phyloP scores from a whole-genome alignment of 2,888 invertebrate species.

The Zhengitettix transpicula region DNA sequence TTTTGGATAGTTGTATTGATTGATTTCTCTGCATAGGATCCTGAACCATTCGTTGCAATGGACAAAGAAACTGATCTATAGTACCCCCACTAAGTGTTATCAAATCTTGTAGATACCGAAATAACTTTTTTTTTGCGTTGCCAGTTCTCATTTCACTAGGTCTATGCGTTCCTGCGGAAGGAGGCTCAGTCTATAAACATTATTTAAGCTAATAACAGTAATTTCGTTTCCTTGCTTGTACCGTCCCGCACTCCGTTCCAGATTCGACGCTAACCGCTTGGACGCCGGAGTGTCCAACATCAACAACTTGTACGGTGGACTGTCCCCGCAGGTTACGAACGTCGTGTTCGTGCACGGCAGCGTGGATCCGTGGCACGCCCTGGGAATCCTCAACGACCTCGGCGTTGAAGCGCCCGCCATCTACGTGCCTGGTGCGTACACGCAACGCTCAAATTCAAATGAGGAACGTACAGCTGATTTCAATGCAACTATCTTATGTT shows the following conservation, averaged over 20 bases:
- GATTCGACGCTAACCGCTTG: slow-evolving; percentile 20
- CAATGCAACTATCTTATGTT: background rate
- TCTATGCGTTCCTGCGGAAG: no score
- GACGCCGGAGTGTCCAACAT: slow-evolving; percentile 25
- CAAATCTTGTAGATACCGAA: no score
- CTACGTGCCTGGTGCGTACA: slow-evolving; percentile 3
- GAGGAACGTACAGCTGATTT: background rate
- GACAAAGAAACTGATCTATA: no score
- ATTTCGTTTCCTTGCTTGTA: no score
- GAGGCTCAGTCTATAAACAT: no score
- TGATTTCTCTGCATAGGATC: no score
- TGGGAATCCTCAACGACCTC: slow-evolving; percentile 28
- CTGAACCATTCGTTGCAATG: no score
- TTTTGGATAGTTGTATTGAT: no score
- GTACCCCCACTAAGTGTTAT: no score
- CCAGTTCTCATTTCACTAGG: no score
- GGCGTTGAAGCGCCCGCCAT: background rate
- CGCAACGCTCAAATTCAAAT: background rate
- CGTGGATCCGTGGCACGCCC: slow-evolving; percentile 38
- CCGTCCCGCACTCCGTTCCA: slow-evolving; percentile 6
- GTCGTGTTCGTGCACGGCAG: slow-evolving; percentile 42
- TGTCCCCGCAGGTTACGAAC: slow-evolving; percentile 30
- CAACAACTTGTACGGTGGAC: slow-evolving; percentile 34
- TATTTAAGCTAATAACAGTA: no score
- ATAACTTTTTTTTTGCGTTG: no score